Evolutionary conservation across 2,113 vertebrate genomes (phyloP).

Genomic region (Morone saxatilis): DNA sequence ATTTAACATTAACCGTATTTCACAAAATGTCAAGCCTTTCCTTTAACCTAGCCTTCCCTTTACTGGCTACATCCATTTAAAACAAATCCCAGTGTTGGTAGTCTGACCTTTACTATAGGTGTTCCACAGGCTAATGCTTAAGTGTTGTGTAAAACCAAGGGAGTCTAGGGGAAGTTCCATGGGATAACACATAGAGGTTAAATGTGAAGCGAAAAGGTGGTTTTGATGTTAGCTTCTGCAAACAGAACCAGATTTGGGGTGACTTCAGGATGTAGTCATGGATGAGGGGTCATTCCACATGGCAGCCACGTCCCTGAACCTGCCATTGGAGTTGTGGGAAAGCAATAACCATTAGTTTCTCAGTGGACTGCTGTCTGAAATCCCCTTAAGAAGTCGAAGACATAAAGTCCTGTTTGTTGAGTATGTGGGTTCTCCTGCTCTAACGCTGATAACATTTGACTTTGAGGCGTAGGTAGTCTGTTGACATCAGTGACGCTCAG

Average conservation of each 20-base stretch:
- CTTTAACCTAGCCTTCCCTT: constrained; percentile 2
- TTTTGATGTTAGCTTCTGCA: constrained; percentile 72
- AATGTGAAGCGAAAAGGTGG: constrained; percentile 33
- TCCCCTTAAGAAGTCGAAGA: constrained; percentile 46
- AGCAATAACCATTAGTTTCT: constrained; percentile 79
- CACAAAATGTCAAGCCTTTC: constrained; percentile 45
- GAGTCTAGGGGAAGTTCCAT: constrained; percentile 44
- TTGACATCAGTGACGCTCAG: constrained; percentile 26
- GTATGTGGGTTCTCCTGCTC: constrained; percentile 30
- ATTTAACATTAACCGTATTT: neutral
- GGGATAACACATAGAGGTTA: constrained; percentile 53
- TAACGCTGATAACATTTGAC: constrained; percentile 51
- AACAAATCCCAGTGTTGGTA: constrained; percentile 51
- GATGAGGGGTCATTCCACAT: constrained; percentile 86
- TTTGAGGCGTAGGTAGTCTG: constrained; percentile 40
- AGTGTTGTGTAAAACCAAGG: constrained; percentile 40
- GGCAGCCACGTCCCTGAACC: constrained; percentile 86
- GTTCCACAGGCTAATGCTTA: constrained; percentile 53
- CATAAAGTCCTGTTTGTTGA: constrained; percentile 31
- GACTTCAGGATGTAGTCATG: constrained; percentile 86
- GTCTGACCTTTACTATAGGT: constrained; percentile 36
- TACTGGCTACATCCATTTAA: constrained; percentile 61
- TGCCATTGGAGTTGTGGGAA: constrained; percentile 81
- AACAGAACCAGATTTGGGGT: constrained; percentile 72
- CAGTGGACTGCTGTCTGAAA: constrained; percentile 46